phyloP scores from a whole-genome alignment of 2,797 vertebrate species.

The Rhinella marina region DNA sequence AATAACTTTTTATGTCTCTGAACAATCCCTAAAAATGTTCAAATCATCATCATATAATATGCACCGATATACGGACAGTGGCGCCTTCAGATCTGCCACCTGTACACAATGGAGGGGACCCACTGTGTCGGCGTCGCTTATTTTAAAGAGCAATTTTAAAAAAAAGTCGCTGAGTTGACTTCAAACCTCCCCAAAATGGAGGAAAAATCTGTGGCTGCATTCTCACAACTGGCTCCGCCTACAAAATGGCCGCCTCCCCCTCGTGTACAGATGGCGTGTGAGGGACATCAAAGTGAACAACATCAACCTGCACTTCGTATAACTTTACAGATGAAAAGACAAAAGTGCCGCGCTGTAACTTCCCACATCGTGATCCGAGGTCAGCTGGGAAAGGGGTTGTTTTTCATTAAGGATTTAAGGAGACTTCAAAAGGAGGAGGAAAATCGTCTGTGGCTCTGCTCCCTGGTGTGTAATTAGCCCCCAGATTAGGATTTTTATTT shows the following conservation, averaged over 20 bases:
- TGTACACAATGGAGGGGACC: not conserved
- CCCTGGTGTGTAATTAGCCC: not conserved
- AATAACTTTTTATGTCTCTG: too few relatives aligned
- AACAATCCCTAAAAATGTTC: not conserved
- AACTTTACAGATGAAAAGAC: conserved; percentile 16
- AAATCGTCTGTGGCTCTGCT: not conserved
- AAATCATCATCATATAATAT: not conserved
- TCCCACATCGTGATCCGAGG: not conserved
- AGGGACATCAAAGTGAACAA: not conserved
- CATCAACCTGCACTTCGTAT: not conserved
- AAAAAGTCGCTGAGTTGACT: too few relatives aligned
- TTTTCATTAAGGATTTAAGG: not conserved
- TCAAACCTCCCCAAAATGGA: too few relatives aligned
- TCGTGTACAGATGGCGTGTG: not conserved
- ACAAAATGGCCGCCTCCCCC: conserved; percentile 2
- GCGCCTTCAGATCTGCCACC: not conserved
- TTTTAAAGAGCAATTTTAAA: too few relatives aligned
- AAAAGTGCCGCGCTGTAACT: not conserved
- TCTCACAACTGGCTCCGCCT: not conserved
- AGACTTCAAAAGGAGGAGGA: not conserved
- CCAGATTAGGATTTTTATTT: not conserved
- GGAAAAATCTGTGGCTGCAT: too few relatives aligned
- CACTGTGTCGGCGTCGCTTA: not conserved
- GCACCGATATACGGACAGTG: not conserved
- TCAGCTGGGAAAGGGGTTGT: not conserved